A percentile compares a stretch with the other conserved stretches of the same genome.
Conservation (phyloP, 2,113 vertebrate genomes). For the Etheostoma spectabile region DNA sequence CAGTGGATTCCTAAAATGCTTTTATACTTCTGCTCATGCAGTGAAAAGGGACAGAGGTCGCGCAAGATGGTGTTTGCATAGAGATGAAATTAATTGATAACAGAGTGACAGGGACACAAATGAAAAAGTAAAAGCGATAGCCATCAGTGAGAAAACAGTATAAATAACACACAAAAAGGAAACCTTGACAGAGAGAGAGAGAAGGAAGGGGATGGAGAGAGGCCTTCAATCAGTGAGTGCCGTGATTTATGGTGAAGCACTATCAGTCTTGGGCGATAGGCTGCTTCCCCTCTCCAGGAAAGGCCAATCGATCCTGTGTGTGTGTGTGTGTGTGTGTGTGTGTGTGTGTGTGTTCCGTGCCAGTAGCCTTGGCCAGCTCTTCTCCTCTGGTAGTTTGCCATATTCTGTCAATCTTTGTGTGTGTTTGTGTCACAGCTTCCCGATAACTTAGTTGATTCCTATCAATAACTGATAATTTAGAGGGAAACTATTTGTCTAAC, state of each 20-base stretch:
- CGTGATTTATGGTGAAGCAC: slow-evolving; percentile 50
- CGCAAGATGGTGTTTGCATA: slow-evolving; percentile 11
- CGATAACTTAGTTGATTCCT: background rate
- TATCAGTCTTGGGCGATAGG: slow-evolving; percentile 63
- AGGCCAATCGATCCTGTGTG: slow-evolving; percentile 64
- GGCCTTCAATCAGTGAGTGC: slow-evolving; percentile 45
- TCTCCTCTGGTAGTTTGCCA: slow-evolving; percentile 24
- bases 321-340: slow-evolving; percentile 29
- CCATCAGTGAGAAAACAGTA: slow-evolving; percentile 21
- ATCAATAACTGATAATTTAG: slow-evolving; percentile 9
- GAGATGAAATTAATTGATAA: slow-evolving; percentile 50
- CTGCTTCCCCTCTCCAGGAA: slow-evolving; percentile 60
- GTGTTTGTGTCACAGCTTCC: slow-evolving; percentile 16
- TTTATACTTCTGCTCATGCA: slow-evolving; percentile 31
- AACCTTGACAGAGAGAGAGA: slow-evolving; percentile 37
- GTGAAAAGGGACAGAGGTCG: slow-evolving; percentile 6
- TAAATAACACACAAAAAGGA: slow-evolving; percentile 35
- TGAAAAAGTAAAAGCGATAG: slow-evolving; percentile 25
- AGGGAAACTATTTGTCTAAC: background rate
- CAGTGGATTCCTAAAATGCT: slow-evolving; percentile 57
- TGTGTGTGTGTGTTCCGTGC: slow-evolving; percentile 21
- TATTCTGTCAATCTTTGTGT: slow-evolving; percentile 32
- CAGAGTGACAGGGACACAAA: slow-evolving; percentile 26
- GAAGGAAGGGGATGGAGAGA: slow-evolving; percentile 18
- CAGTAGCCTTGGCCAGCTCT: slow-evolving; percentile 36